These are phyloP conservation scores for Crossaster papposus DNA, from an alignment of 53 echinoderm and acorn worm species.

Conservation along the genomic window DNA sequence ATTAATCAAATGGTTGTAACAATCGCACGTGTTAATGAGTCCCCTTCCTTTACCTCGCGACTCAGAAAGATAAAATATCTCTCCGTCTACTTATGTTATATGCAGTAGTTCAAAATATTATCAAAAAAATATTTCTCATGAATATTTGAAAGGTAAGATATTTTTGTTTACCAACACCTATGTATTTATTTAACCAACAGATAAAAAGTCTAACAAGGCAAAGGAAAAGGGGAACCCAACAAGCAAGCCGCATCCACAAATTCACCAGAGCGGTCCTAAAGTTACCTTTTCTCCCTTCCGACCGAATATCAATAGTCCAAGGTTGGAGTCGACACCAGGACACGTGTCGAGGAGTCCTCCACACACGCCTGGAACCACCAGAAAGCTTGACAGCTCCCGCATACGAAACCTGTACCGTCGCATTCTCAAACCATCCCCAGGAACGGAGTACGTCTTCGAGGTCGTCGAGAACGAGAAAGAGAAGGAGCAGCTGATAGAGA, in stretches of 20 bases:
- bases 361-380: background rate
- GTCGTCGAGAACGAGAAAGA: conserved; percentile 69
- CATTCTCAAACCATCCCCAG: conserved; percentile 66
- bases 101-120: too few species aligned
- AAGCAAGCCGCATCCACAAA: background rate
- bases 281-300: background rate
- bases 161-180: too few species aligned
- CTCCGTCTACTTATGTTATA: too few species aligned
- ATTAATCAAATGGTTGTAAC: background rate
- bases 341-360: conserved; percentile 9
- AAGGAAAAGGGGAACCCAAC: conserved; percentile 4
- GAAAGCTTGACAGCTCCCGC: conserved; percentile 55
- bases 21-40: background rate
- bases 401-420: conserved; percentile 86
- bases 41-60: too few species aligned
- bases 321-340: background rate
- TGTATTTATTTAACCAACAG: background rate
- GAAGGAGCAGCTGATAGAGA: conserved; percentile 53
- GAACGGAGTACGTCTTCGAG: conserved; percentile 71
- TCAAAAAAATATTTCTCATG: too few species aligned
- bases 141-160: too few species aligned
- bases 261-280: background rate
- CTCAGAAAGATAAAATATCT: too few species aligned
- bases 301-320: conserved; percentile 8
- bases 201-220: conserved; percentile 20